Base-by-base conservation (phyloP, 2,113 vertebrate species). In the Sturnira hondurensis region DNA sequence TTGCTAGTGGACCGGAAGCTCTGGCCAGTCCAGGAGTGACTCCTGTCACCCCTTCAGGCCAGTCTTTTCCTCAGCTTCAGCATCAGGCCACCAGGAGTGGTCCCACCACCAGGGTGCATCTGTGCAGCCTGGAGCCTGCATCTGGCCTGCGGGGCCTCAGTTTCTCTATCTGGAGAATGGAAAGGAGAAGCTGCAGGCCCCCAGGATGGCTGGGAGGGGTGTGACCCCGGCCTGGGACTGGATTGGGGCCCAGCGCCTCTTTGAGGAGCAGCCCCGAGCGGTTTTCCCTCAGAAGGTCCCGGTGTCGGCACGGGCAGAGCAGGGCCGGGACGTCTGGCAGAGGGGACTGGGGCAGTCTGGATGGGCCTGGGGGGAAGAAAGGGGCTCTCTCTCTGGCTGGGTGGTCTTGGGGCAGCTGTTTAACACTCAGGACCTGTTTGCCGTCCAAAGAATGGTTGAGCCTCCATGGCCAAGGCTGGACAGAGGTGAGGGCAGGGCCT, bases 401-500 rank as follows among this genome's bases (percentile, higher is more conserved):
- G 41, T 43, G 47, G 43, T 15, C 68, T 71, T 61, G 31, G n/a
- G 9, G 13, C 33, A 86, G n/a, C 33, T 38, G n/a, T 86, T 85
- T 50, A 77, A 56, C 15, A 70, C 67, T 82, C 33, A 38, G n/a
- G 31, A 56, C 24, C 43, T 4, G 31, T 83, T 86, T 41, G 56
- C 70, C 33, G 87, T 50, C 43, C 67, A 54, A 82, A 92, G 67
- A 83, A 36, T 52, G 68, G 54, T 87, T 89, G 47, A 36, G 14
- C 13, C 65, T 43, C 22, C 28, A 31, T 74, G 56, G 70, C 24
- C 73, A 54, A 73, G 13, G 10, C 15, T 33, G 38, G 73, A 84
- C 33, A 76, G 86, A 63, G 52, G 14, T 15, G 11, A 38, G 12
- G n/a, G 41, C 43, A 61, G 80, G 67, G 68, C 85, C 36, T 47